Conservation (phyloP, 2,113 vertebrate genomes). For the Raphicerus campestris region DNA sequence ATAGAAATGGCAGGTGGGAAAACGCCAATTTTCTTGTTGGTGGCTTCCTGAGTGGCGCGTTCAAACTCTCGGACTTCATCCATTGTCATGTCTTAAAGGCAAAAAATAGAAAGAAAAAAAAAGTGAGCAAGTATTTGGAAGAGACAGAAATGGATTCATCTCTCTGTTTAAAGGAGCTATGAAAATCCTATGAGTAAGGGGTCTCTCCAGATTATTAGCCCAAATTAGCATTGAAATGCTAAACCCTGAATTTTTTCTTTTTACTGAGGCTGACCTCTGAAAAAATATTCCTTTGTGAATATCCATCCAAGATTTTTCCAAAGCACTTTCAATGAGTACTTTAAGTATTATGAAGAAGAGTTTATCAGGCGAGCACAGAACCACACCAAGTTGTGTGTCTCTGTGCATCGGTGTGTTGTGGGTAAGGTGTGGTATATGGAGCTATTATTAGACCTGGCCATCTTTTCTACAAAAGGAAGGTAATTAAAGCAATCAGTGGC, state of each 20-base stretch:
- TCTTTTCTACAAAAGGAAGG: not conserved
- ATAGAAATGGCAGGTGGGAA: conserved; percentile 95
- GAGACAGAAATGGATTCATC: not conserved
- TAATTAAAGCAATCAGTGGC: not conserved
- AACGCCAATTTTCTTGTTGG: conserved; percentile 96
- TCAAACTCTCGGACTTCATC: conserved; percentile 98
- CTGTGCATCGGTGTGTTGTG: accelerated
- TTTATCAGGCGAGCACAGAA: not conserved
- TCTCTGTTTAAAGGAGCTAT: not conserved
- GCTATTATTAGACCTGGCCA: not conserved
- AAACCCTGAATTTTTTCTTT: not conserved
- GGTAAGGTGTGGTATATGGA: not conserved
- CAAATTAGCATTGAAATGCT: not conserved
- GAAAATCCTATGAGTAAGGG: not conserved
- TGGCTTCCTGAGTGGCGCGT: conserved; percentile 96
- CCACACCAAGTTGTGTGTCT: not conserved
- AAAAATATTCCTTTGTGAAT: not conserved
- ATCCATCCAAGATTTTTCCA: not conserved
- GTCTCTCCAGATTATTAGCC: not conserved
- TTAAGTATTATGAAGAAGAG: not conserved
- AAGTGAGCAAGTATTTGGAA: conserved; percentile 23
- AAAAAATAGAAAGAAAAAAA: conserved; percentile 56
- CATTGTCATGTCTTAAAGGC: conserved; percentile 96
- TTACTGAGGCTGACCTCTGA: not conserved
- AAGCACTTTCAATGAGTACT: not conserved